Evolutionary conservation across 1,140 invertebrate genomes (phyloP), one percentile per base, ranked within the genome.

Genomic region (Maconellicoccus hirsutus): DNA sequence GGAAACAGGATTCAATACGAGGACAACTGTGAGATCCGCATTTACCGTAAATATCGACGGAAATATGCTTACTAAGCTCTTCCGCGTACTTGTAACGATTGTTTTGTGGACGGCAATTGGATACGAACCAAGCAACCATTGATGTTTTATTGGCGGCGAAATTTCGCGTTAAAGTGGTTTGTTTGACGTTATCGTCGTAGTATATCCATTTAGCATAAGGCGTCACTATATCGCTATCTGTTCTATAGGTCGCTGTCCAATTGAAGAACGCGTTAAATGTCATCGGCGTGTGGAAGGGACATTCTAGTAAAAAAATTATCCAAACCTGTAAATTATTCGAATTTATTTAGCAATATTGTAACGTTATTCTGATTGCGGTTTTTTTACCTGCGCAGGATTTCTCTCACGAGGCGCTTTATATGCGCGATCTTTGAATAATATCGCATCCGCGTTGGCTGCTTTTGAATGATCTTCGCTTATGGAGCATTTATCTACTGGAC

Each of bases 101-200:
- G 78, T 96, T 98, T 70, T 89, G 85, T 0, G 94, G 91, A 73
- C 88, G 89, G 78, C 95, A 98, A 80, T 98, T 97, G 23, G 94
- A 97, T 19, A 98, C 94, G 79, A 98, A 97, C 95, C 95, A 98
- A 39, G 94, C 94, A 1, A 96, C 93, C 79, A 91, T 91, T 81
- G 92, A 93, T 19, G 91, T 94, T 79, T 96, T 96, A 78, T 93
- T 93, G 2, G 85, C 85, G 0, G 92, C 90, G 77, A 89, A 95
- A 79, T 94, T 93, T 66, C 85, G 83, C 19, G 84, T 85, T 73
- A 89, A 84, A 19, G 84, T 79, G 69, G 85, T 86, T 23, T 80
- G 77, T 4, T 82, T 87, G 16, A 92, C 80, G 33, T 84, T 81
- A 0, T 84, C 78, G 77, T 95, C 86, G 76, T 89, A 92, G 79